These are phyloP conservation scores for Lota lota DNA, from an alignment of 2,113 vertebrate species.

Conservation along the genomic window DNA sequence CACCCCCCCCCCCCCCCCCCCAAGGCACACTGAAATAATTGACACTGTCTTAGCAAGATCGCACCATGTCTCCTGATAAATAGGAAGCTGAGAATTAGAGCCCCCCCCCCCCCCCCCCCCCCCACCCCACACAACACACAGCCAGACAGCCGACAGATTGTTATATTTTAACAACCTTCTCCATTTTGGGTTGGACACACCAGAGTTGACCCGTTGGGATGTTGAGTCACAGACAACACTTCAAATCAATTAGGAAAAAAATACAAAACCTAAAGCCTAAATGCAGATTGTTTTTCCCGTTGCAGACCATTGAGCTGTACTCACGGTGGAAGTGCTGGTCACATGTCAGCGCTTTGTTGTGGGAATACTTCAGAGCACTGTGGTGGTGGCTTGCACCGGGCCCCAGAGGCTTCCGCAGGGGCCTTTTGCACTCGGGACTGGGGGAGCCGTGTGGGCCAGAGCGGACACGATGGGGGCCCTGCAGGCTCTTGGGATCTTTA, in stretches of 20 bases:
- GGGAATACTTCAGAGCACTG: slow-evolving; percentile 32
- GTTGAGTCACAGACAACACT: slow-evolving; percentile 16
- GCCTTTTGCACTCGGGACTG: slow-evolving; percentile 52
- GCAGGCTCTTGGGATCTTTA: slow-evolving; percentile 43
- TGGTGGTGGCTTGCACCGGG: slow-evolving; percentile 12
- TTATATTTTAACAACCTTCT: slow-evolving; percentile 9
- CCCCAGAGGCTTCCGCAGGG: slow-evolving; percentile 29
- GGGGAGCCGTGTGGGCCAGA: slow-evolving; percentile 19
- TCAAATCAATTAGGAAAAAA: neutral
- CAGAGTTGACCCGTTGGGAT: slow-evolving; percentile 14
- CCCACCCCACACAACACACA: no score
- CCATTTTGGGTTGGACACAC: neutral
- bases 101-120: no score
- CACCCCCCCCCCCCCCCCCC: no score
- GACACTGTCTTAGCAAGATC: no score
- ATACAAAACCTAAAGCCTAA: neutral
- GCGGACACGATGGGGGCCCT: slow-evolving; percentile 17
- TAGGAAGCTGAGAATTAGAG: no score
- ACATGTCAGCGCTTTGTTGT: slow-evolving; percentile 57
- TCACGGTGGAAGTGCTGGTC: slow-evolving; percentile 61
- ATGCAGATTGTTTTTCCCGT: neutral
- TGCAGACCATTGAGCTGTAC: slow-evolving; percentile 38
- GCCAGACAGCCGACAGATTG: no score
- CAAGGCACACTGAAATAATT: no score
- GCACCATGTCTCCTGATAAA: no score